Percentiles rank a stretch among this genome's conserved stretches.
phyloP scores from a whole-genome alignment of 2,797 vertebrate species.

The Merluccius polli region DNA sequence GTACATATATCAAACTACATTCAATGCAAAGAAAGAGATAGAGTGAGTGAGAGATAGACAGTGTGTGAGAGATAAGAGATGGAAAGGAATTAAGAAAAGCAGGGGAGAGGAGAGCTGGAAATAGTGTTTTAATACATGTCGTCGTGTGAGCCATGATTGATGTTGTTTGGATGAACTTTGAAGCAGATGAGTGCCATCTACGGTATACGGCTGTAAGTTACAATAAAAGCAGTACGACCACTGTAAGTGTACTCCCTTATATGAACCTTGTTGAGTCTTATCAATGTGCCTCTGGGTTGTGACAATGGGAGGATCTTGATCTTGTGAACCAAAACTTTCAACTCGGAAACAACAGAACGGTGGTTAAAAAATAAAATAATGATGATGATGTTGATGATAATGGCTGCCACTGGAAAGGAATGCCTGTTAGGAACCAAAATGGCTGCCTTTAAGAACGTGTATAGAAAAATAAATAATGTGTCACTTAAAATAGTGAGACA shows the following conservation, averaged over 20 bases:
- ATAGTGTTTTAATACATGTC: not conserved
- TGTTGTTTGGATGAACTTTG: no score
- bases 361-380: not conserved
- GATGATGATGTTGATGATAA: not conserved
- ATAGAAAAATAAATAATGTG: slow-evolving; percentile 74
- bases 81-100: slow-evolving; percentile 18
- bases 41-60: slow-evolving; percentile 23
- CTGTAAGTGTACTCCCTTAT: not conserved
- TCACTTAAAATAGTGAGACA: slow-evolving; percentile 66
- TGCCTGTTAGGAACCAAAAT: slow-evolving; percentile 67
- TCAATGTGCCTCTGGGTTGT: not conserved
- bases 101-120: not conserved
- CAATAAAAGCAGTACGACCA: no score
- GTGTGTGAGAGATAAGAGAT: slow-evolving; percentile 23
- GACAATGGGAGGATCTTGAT: not conserved
- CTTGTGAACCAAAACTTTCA: not conserved
- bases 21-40: slow-evolving; percentile 59
- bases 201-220: no score
- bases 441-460: slow-evolving; percentile 66
- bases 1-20: slow-evolving; percentile 79
- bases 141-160: no score
- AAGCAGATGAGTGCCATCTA: no score
- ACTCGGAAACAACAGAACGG: no score
- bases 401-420: slow-evolving; percentile 62
- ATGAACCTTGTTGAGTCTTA: not conserved